Percentiles rank a stretch among this genome's conserved stretches.
Conservation (phyloP, 2,797 vertebrate species). For the Carduelis carduelis region DNA sequence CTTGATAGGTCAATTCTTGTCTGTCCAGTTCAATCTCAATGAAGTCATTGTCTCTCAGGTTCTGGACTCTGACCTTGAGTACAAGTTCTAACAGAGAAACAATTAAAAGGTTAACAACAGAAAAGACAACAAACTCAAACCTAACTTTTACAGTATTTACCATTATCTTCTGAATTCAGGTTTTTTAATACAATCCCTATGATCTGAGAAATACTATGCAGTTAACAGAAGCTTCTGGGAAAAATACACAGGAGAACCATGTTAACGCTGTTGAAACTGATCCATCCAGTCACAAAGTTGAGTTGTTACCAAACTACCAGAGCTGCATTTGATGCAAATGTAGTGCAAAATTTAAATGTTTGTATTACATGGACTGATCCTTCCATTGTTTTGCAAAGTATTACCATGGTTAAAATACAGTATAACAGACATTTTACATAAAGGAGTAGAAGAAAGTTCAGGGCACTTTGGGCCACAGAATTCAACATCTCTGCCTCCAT, state of each 20-base stretch:
- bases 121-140: not conserved
- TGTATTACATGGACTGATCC: not conserved
- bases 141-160: not conserved
- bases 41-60: conserved; percentile 87
- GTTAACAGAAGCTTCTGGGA: not conserved
- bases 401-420: not conserved
- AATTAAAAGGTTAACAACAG: not conserved
- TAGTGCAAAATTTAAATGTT: not conserved
- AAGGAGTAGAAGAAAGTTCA: not conserved
- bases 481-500: not conserved
- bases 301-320: not conserved
- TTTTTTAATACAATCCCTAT: not conserved
- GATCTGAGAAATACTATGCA: not conserved
- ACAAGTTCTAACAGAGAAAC: conserved; percentile 81
- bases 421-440: not conserved
- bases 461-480: not conserved
- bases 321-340: not conserved
- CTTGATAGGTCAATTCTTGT: conserved; percentile 87
- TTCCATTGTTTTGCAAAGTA: not conserved
- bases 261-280: not conserved
- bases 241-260: not conserved
- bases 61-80: conserved; percentile 90
- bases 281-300: not conserved
- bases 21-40: conserved; percentile 91
- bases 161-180: not conserved